Evolutionary conservation across 2,888 invertebrate species (phyloP), one percentile per base, ranked within the genome.

Genomic region (Candidula unifasciata): DNA sequence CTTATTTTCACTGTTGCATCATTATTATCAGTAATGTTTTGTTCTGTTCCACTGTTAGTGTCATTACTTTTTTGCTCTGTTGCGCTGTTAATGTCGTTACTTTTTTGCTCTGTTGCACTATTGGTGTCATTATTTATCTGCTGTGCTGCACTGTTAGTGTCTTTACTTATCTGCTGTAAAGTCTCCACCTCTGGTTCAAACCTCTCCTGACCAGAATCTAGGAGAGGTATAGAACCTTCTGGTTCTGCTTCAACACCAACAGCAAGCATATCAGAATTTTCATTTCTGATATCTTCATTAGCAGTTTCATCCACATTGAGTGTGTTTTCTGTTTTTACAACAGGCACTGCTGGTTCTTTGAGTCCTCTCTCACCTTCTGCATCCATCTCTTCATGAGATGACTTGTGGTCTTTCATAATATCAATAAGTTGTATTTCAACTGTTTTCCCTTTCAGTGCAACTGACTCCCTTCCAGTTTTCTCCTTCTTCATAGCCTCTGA

Each of bases 341-440:
- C 74, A 54, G 13, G 30, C 27, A 30, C 30, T 52, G 13, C 18
- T 18, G 27, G 30, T 54, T 74, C 74, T 27, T 18, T 1, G 30
- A 13, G 2, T 74, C 0, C 13, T 30, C 54, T 33, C 24, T 74
- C 54, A 30, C 5, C 30, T 30, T 30, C 60, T 57, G 84, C 68
- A 27, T 64, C 52, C 79, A 84, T 69, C 81, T 79, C 57, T 54
- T 60, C 52, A 21, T 77, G 33, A 52, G 18, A 66, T 54, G 74
- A 54, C 21, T 54, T 60, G 2, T 18, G 60, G 33, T 64, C 80
- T 54, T 44, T 73, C 44, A 68, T 6, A 30, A 68, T 30, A 10
- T 27, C 68, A 13, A 30, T 30, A n/a, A 68, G 13, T 52, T 74
- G 37, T 21, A 18, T 24, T 37, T 24, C 21, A 27, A 3, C 3